A percentile compares a stretch with the other conserved stretches of the same genome.
Evolutionary conservation across 2,888 invertebrate species (phyloP).

Genomic region (Ceriagrion tenellum): DNA sequence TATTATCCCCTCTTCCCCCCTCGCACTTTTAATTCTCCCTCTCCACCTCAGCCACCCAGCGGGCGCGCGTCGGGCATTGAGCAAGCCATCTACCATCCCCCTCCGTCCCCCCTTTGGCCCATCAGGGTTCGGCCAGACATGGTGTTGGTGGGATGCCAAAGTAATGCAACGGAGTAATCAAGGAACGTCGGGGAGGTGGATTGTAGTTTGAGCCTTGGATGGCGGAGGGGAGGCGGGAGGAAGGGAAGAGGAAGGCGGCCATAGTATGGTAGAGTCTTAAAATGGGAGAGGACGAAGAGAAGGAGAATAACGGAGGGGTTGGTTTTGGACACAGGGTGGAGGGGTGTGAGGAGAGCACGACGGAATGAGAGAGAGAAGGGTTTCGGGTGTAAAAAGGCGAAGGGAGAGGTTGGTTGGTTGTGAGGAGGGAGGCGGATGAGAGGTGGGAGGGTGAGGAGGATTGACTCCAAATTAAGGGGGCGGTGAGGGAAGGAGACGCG

Average conservation of each 20-base stretch:
- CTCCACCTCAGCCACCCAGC: not conserved
- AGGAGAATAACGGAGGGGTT: not conserved
- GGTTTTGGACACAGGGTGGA: not conserved
- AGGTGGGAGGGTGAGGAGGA: not conserved
- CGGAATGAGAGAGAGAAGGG: not conserved
- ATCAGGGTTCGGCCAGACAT: not conserved
- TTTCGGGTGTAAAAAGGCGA: conserved; percentile 1
- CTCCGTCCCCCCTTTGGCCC: not conserved
- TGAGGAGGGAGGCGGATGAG: not conserved
- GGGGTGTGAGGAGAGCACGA: not conserved
- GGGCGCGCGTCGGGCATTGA: too few relatives aligned
- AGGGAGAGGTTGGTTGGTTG: not conserved
- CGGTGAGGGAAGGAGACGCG: not conserved
- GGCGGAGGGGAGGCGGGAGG: not conserved
- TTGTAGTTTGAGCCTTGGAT: not conserved
- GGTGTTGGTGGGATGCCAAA: conserved; percentile 29
- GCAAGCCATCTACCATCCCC: too few relatives aligned
- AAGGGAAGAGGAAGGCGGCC: not conserved
- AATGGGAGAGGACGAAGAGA: not conserved
- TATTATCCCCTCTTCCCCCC: not conserved
- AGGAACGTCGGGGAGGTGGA: not conserved
- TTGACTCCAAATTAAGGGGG: conserved; percentile 28
- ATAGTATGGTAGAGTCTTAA: too few relatives aligned
- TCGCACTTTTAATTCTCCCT: not conserved
- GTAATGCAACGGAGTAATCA: conserved; percentile 35